Conservation (phyloP, 2,113 vertebrate species). For the Pomatostomus ruficeps region DNA sequence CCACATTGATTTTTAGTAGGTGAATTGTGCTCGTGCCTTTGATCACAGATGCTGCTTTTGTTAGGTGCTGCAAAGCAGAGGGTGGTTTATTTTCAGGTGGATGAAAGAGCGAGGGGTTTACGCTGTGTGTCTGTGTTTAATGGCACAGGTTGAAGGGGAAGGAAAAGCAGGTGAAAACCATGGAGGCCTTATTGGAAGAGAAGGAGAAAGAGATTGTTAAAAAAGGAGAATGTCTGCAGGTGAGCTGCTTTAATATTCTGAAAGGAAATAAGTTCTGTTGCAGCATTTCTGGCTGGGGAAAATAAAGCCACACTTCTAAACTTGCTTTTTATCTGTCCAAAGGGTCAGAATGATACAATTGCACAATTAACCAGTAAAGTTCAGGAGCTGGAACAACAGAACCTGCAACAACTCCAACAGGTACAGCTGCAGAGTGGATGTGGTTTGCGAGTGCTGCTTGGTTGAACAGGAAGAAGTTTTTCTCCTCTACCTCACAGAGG, state of each 20-base stretch:
- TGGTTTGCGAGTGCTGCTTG: background rate
- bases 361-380: slow-evolving; percentile 65
- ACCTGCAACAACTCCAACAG: slow-evolving; percentile 63
- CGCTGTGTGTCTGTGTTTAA: background rate
- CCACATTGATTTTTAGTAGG: background rate
- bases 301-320: background rate
- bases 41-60: background rate
- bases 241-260: slow-evolving; percentile 2
- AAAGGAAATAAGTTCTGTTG: background rate
- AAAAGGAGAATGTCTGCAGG: slow-evolving; percentile 70
- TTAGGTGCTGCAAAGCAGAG: background rate
- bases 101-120: background rate
- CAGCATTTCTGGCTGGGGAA: background rate
- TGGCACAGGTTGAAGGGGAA: slow-evolving; percentile 73
- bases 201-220: slow-evolving; percentile 68
- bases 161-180: slow-evolving; percentile 71
- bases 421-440: background rate
- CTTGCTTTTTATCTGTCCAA: background rate
- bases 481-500: background rate
- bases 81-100: background rate
- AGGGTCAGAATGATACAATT: slow-evolving; percentile 74
- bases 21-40: slow-evolving; percentile 7
- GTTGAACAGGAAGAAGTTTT: background rate
- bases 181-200: slow-evolving; percentile 72
- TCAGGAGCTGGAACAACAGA: slow-evolving; percentile 65